These are phyloP conservation scores for Caenorhabditis sp. DNA, from an alignment of 2,888 invertebrate genomes.

Conservation along the genomic window DNA sequence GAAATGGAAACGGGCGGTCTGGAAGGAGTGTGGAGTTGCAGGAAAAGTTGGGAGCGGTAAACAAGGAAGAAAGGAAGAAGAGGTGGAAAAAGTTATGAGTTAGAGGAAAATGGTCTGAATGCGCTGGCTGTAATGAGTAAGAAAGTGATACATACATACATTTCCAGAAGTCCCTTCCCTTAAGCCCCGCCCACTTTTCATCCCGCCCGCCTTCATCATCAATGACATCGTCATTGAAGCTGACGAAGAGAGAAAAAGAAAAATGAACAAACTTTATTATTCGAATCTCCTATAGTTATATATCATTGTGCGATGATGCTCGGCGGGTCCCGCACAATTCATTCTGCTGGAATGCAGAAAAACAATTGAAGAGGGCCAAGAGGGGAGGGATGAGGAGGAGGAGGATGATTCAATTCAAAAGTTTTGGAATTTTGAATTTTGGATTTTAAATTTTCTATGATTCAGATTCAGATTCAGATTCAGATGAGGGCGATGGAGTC, in stretches of 20 bases:
- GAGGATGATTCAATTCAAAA: too few relatives aligned
- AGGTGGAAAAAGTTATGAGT: too few relatives aligned
- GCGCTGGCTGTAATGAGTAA: too few relatives aligned
- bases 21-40: background rate
- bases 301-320: conserved; percentile 4
- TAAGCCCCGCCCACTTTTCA: background rate
- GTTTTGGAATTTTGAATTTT: too few relatives aligned
- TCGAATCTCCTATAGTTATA: conserved; percentile 16
- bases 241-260: background rate
- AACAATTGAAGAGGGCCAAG: conserved; percentile 23
- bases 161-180: background rate
- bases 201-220: conserved; percentile 18
- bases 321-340: too few relatives aligned
- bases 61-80: background rate
- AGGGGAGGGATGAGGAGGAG: too few relatives aligned
- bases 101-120: background rate
- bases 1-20: background rate
- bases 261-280: conserved; percentile 28
- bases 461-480: too few relatives aligned
- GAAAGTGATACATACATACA: background rate
- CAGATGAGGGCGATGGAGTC: too few relatives aligned
- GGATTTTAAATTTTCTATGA: too few relatives aligned
- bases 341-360: conserved; percentile 47
- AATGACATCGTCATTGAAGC: background rate
- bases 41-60: background rate